phyloP scores from a whole-genome alignment of 2,888 invertebrate genomes.

The Drosophila anomelani region DNA sequence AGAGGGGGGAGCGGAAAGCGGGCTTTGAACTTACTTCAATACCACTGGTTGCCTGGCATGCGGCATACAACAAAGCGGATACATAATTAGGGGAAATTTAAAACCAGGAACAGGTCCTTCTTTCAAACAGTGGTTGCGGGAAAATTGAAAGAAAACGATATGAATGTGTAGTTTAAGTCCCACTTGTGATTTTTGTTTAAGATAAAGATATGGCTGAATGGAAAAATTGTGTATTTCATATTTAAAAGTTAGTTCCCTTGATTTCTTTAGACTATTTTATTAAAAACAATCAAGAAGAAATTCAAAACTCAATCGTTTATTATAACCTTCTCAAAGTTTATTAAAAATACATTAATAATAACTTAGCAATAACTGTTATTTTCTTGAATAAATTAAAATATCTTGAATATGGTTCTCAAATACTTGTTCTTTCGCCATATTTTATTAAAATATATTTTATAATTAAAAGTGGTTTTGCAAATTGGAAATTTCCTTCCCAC shows the following conservation, averaged over 20 bases:
- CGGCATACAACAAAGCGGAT: conserved; percentile 35
- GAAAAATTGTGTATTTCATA: not conserved
- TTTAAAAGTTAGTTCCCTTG: not conserved
- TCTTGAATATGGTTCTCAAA: not conserved
- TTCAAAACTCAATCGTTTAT: not conserved
- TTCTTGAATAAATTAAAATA: not conserved
- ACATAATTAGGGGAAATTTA: conserved; percentile 36
- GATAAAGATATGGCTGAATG: too few species aligned
- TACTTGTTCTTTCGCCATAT: not conserved
- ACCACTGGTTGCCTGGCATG: conserved; percentile 35
- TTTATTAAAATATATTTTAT: conserved; percentile 5
- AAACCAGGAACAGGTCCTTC: conserved; percentile 22
- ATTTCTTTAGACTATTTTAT: not conserved
- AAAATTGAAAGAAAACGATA: not conserved
- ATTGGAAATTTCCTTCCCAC: not conserved
- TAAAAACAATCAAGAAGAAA: not conserved
- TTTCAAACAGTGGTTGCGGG: not conserved
- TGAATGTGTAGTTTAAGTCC: not conserved
- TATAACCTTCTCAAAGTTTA: not conserved
- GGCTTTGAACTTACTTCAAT: conserved; percentile 66
- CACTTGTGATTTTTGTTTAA: not conserved
- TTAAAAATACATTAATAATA: not conserved
- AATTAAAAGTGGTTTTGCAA: conserved; percentile 15
- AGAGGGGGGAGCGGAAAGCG: conserved; percentile 32
- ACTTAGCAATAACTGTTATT: not conserved